Base-by-base conservation (phyloP, 2,113 vertebrate genomes). In the Clinocottus analis region DNA sequence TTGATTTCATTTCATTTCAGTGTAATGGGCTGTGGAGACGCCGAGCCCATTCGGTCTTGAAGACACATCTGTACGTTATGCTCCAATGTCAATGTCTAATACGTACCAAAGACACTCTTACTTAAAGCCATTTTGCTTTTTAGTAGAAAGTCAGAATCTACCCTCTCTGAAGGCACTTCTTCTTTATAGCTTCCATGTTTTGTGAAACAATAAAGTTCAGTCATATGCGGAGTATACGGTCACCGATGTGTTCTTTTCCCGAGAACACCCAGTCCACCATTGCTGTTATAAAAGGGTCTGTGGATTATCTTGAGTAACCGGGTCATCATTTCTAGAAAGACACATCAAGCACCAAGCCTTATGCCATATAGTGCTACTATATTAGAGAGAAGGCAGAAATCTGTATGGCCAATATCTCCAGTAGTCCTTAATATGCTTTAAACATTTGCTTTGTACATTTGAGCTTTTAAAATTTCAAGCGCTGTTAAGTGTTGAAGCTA, bases 161-260 rank as follows among this genome's bases (percentile, higher is more conserved):
- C 33, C n/a, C 1, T 69, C 21, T 21, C 9, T 27, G 16, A 39
- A n/a, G n/a, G n/a, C n/a, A n/a, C n/a, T n/a, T n/a, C n/a, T n/a
- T 68, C 25, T 72, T 64, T 25, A 56, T 56, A 58, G 7, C 55
- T 75, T 62, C 39, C 43, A 75, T 7, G n/a, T 77, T 81, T 78
- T 39, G 11, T 51, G 21, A 79, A 73, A 79, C 23, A 60, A 19
- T 51, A 3, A 49, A n/a, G 19, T 43, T 82, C 72, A 60, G 59
- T 69, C 41, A 59, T 19, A 70, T 75, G 58, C 80, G 60, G 33
- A 55, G 25, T 29, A 7, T 49, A 33, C 11, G 58, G 53, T 71
- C 41, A 33, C 14, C 60, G 14, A 2, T 23, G n/a, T 11, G 17
- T 33, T 27, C 16, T 33, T 45, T 58, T 41, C 17, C 35, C n/a